Evolutionary conservation across 2,888 invertebrate genomes (phyloP).

Genomic region (Chalcis sispes): DNA sequence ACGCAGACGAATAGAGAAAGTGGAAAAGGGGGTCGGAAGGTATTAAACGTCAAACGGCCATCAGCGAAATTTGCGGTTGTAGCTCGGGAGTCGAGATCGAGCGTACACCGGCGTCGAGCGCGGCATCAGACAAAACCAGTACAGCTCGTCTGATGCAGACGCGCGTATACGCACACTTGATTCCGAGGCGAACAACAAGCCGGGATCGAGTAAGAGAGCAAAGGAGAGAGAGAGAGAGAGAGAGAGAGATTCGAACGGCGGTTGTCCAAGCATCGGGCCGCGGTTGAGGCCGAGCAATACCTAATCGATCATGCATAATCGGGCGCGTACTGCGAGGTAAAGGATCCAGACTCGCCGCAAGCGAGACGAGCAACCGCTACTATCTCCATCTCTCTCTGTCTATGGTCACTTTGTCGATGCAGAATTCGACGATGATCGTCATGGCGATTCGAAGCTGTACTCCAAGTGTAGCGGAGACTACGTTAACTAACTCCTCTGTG

Average conservation of each 20-base stretch:
- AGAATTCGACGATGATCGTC: constrained; percentile 2
- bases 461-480: not conserved
- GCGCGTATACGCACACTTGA: constrained; percentile 1
- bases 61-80: constrained; percentile 51
- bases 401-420: constrained; percentile 28
- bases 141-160: not conserved
- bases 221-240: not conserved
- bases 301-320: constrained; percentile 53
- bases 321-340: not conserved
- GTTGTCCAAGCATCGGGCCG: not conserved
- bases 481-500: too few relatives aligned
- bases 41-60: constrained; percentile 48
- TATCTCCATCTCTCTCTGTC: too few relatives aligned
- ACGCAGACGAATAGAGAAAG: too few relatives aligned
- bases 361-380: not conserved
- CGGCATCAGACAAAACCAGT: constrained; percentile 8
- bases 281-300: constrained; percentile 17
- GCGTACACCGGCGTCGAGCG: not conserved
- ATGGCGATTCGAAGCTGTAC: not conserved
- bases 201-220: not conserved
- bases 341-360: not conserved
- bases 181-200: not conserved
- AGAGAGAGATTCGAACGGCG: not conserved
- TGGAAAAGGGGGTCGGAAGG: not conserved
- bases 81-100: constrained; percentile 14